A percentile compares a stretch with the other conserved stretches of the same genome.
These are phyloP conservation scores for Solenodon paradoxus DNA, from an alignment of 2,113 vertebrate species.

Conservation along the genomic window DNA sequence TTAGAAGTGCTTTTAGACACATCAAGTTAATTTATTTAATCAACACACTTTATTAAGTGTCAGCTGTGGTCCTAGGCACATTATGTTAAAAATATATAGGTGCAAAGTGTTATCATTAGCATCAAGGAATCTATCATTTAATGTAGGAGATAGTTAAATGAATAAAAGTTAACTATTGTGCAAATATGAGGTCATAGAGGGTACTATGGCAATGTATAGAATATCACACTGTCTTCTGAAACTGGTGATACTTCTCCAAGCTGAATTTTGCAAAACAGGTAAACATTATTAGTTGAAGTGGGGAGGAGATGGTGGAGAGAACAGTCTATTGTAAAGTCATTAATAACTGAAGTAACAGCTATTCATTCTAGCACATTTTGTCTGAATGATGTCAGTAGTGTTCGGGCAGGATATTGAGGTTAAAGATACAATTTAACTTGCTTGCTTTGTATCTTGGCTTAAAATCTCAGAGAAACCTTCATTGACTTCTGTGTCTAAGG, in stretches of 20 bases:
- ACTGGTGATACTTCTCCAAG: background rate
- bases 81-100: conserved; percentile 26
- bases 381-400: background rate
- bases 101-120: conserved; percentile 1
- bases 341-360: background rate
- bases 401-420: background rate
- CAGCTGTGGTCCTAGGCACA: background rate
- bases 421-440: background rate
- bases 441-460: conserved; percentile 9
- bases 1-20: background rate
- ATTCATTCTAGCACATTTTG: background rate
- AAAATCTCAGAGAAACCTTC: conserved; percentile 12
- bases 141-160: background rate
- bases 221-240: background rate
- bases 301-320: background rate
- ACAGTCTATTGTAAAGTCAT: background rate
- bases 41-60: background rate
- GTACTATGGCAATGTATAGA: background rate
- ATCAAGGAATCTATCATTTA: background rate
- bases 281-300: background rate
- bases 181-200: background rate
- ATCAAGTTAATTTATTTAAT: background rate
- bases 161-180: background rate
- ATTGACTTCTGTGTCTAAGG: background rate
- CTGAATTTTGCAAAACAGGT: background rate